phyloP scores from a whole-genome alignment of 2,888 invertebrate species.

The Pandemis heparana region DNA sequence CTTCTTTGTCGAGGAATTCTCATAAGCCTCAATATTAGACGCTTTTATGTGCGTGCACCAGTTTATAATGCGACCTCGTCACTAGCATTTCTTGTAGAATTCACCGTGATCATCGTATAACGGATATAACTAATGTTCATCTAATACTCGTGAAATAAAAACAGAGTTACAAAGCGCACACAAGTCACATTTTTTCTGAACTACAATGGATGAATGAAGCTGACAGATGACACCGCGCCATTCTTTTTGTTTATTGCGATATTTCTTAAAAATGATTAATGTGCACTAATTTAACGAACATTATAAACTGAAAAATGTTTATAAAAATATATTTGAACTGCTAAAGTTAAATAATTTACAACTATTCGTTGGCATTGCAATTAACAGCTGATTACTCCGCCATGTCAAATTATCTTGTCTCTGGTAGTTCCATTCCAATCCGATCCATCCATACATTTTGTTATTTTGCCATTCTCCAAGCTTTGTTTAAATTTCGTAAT shows the following conservation, averaged over 20 bases:
- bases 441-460: slow-evolving; percentile 41
- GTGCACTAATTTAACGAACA: slow-evolving; percentile 46
- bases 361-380: slow-evolving; percentile 75
- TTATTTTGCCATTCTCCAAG: slow-evolving; percentile 36
- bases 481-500: slow-evolving; percentile 12
- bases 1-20: slow-evolving; percentile 77
- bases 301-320: slow-evolving; percentile 48
- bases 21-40: slow-evolving; percentile 62
- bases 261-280: slow-evolving; percentile 49
- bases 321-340: slow-evolving; percentile 48
- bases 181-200: slow-evolving; percentile 84
- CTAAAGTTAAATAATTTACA: slow-evolving; percentile 60
- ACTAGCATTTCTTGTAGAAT: slow-evolving; percentile 56
- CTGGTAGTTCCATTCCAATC: slow-evolving; percentile 45
- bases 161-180: slow-evolving; percentile 75
- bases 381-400: slow-evolving; percentile 84
- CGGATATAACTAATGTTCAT: slow-evolving; percentile 64
- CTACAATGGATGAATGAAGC: slow-evolving; percentile 81
- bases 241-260: slow-evolving; percentile 61
- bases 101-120: slow-evolving; percentile 62
- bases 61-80: slow-evolving; percentile 54
- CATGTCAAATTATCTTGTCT: slow-evolving; percentile 68
- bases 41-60: slow-evolving; percentile 51
- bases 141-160: slow-evolving; percentile 72
- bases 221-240: slow-evolving; percentile 84